Conservation (phyloP, 2,113 vertebrate species). For the Fregetta grallaria region DNA sequence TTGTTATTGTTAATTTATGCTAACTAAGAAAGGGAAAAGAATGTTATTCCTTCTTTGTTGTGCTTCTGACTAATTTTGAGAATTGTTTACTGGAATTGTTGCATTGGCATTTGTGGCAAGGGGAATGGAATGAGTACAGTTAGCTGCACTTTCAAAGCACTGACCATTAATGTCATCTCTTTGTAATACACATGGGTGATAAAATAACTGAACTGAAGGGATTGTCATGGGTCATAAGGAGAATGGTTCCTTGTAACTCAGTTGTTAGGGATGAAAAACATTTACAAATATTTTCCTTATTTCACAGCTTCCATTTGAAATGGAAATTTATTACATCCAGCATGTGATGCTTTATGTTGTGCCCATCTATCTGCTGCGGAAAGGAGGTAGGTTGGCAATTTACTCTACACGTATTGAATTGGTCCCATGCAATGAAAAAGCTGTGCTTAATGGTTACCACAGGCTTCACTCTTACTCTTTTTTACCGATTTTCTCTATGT, state of each 20-base stretch:
- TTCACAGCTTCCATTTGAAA: conserved; percentile 92
- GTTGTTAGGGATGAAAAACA: not conserved
- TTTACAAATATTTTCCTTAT: conserved; percentile 44
- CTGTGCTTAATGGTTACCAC: not conserved
- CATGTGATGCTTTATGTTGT: conserved; percentile 97
- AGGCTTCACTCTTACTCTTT: not conserved
- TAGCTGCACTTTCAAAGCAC: not conserved
- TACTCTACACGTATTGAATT: rapidly evolving
- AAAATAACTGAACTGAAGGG: not conserved
- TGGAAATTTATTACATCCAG: conserved; percentile 97
- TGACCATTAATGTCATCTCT: not conserved
- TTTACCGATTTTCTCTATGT: not conserved
- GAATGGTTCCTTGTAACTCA: not conserved
- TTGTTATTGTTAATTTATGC: not conserved
- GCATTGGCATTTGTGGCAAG: not conserved
- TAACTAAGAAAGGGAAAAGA: not conserved
- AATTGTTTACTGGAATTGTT: not conserved
- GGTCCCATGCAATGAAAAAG: not conserved
- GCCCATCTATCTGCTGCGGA: conserved; percentile 92
- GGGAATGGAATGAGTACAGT: not conserved
- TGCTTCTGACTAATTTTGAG: not conserved
- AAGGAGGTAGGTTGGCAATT: conserved; percentile 86
- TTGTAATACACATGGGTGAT: not conserved
- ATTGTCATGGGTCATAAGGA: not conserved
- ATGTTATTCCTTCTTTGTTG: not conserved